These are phyloP conservation scores for Choristoneura rosaceana DNA, from an alignment of 2,888 invertebrate species.

Conservation along the genomic window DNA sequence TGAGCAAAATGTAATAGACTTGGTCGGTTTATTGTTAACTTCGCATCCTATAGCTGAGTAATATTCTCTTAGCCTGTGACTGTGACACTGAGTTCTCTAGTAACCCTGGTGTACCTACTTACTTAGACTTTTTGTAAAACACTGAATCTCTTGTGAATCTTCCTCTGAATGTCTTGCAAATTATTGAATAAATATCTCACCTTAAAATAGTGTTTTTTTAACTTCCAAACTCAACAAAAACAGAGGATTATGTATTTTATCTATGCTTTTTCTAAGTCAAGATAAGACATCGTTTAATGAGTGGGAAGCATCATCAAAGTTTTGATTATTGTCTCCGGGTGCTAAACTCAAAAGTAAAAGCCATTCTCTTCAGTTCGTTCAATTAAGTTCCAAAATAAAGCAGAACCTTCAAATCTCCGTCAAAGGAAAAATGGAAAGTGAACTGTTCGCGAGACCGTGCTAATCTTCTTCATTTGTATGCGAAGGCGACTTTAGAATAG, in stretches of 20 bases:
- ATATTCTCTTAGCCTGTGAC: background rate
- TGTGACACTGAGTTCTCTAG: too few relatives aligned
- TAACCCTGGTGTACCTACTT: too few relatives aligned
- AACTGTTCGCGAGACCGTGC: conserved; percentile 54
- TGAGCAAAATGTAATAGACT: conserved; percentile 11
- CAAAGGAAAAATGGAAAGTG: conserved; percentile 64
- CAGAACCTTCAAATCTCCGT: conserved; percentile 53
- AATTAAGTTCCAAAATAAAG: conserved; percentile 60
- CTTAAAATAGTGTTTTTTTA: too few relatives aligned
- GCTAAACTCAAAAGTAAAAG: conserved; percentile 43
- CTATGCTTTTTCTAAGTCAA: background rate
- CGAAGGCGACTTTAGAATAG: conserved; percentile 67
- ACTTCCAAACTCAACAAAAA: background rate
- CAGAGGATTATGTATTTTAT: background rate
- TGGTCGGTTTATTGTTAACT: conserved; percentile 22
- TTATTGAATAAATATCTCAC: too few relatives aligned
- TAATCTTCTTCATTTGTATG: conserved; percentile 75
- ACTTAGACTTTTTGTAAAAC: too few relatives aligned
- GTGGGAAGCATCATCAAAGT: conserved; percentile 10
- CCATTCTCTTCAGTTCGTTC: conserved; percentile 49
- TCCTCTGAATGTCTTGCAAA: too few relatives aligned
- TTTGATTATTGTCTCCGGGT: conserved; percentile 14
- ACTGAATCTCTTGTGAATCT: too few relatives aligned
- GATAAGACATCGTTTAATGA: background rate
- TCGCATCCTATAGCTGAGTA: conserved; percentile 6